Evolutionary conservation across 2,113 vertebrate species (phyloP), one percentile per base, ranked within the genome.

Genomic region (Telmatochromis sp.): DNA sequence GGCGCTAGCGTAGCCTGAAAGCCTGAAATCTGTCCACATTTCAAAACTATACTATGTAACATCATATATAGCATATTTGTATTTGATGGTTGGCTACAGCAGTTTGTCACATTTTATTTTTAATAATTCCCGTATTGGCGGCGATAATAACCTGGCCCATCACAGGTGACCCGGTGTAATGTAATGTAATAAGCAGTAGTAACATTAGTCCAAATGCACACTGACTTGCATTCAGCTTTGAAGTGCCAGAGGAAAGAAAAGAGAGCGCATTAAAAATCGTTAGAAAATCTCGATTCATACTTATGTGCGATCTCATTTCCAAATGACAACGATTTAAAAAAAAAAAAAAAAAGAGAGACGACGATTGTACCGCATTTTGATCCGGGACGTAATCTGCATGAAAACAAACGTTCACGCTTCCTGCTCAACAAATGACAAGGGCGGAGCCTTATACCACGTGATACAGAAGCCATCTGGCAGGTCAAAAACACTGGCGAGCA

Each of bases 61-160:
- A 31, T 3, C 42, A 78, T 47, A 26, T 11, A 47, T 0, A 4
- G 0, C 4, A 68, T 0, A 2, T 68, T 40, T 3, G 4, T 40
- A 68, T 21, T 37, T 68, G 33, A 65, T 37, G 60, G 11, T 68
- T 21, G 35, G 35, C 35, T 2, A 40, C 11, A 40, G 63, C 19
- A 68, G 19, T 40, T 70, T 40, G 35, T 5, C 0, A 68, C 63
- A 14, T 68, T 68, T 40, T 14, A 1, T 23, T 70, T 23, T 40
- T 2, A 23, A 21, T 40, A 21, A 3, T 40, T 40, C 0, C 0
- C 0, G 0, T 68, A 8, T 37, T 19, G 31, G 17, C 1, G 0
- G 58, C 3, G 4, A 33, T 60, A 10, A 17, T 19, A 1, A 33
- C 57, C 28, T 17, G 8, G 8, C 0, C 57, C 26, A 17, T 60